Evolutionary conservation across 2,797 vertebrate species (phyloP), one percentile per base, ranked within the genome.

Genomic region (Passerculus sandwichensis): DNA sequence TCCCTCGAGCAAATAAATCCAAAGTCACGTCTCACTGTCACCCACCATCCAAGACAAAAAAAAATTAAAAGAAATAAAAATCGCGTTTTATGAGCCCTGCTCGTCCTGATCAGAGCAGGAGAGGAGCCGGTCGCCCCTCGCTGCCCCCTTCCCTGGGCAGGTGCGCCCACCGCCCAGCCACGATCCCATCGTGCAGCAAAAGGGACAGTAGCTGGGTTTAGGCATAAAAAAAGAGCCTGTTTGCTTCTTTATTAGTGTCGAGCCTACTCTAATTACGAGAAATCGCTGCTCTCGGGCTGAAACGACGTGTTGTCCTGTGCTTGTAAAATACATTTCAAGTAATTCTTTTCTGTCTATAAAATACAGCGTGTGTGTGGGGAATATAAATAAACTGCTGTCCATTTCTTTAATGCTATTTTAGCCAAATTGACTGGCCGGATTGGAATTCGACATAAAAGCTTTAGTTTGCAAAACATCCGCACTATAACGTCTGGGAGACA

Each of bases 401-500:
- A 95, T 96, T 95, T 96, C 92, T 94, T 96, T 94, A 96, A 96
- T 94, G 95, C 93, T 92, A 78, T 95, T 96, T 96, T 96, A 94
- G 96, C 96, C 94, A 92, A 96, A 96, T 97, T 96, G 96, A 95
- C 92, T 88, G 89, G 85, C 91, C 89, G 94, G 94, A 94, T 96
- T 96, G 92, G 95, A 95, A 94, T 93, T 89, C 89, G 91, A 94
- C 94, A 95, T 92, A 94, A 92, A 93, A 96, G 93, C 89, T 93
- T 95, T 78, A 91, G 90, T 96, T 97, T 91, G 81, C 93, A 95
- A 94, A 96, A 93, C 95, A 94, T 96, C 93, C 93, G 83, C 96
- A 76, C 90, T 67, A 71, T 17, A 95, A 88, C 93, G 95, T 90
- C 91, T 96, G 38, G 66, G 88, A 96, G 94, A 86, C 92, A 17